Conservation (phyloP, 2,113 vertebrate species). For the Apodemus speciosus region DNA sequence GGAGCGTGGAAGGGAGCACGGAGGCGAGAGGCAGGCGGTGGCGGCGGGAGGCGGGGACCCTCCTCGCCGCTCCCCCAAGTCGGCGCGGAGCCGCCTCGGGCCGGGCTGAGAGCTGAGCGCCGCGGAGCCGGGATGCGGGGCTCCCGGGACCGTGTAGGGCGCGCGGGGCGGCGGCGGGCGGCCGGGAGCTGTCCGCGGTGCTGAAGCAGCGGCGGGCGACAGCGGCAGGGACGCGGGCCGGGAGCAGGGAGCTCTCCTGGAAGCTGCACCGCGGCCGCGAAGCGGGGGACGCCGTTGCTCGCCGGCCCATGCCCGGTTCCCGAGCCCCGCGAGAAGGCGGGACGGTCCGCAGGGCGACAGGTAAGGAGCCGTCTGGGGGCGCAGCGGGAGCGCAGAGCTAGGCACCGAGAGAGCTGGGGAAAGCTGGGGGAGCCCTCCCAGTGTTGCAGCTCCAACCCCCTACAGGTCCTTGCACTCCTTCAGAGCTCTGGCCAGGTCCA, state of each 20-base stretch:
- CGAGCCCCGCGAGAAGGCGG: conserved; percentile 70
- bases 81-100: conserved; percentile 66
- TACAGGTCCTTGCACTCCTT: not conserved
- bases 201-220: conserved; percentile 68
- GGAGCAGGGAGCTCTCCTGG: conserved; percentile 27
- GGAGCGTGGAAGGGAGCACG: conserved; percentile 67
- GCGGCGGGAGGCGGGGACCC: conserved; percentile 48
- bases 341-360: conserved; percentile 73
- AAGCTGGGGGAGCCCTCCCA: not conserved
- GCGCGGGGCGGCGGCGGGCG: conserved; percentile 56
- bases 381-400: conserved; percentile 49
- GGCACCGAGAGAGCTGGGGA: conserved; percentile 15
- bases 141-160: conserved; percentile 77
- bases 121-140: conserved; percentile 66
- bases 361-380: conserved; percentile 74
- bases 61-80: conserved; percentile 56
- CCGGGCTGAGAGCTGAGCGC: conserved; percentile 53
- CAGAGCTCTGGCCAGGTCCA: conserved; percentile 22
- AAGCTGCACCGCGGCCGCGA: conserved; percentile 49
- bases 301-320: conserved; percentile 67
- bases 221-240: conserved; percentile 29
- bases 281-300: conserved; percentile 52
- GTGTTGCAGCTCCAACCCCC: not conserved
- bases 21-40: conserved; percentile 57
- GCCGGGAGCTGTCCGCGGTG: conserved; percentile 78